Evolutionary conservation across 2,113 vertebrate species (phyloP).

Genomic region (Sorex fumeus): DNA sequence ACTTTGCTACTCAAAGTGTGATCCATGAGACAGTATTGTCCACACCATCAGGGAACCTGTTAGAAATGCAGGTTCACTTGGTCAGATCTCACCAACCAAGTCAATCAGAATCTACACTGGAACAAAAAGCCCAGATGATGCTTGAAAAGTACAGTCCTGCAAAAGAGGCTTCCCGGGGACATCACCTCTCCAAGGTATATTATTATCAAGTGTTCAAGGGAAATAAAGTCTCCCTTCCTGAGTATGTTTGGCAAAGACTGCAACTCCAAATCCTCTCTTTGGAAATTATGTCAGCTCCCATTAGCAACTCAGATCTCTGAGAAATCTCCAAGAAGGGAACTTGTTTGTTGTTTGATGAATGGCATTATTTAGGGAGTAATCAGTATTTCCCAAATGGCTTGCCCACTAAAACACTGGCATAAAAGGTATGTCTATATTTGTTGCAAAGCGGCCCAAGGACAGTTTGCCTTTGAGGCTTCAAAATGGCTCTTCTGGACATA

Average conservation of each 20-base stretch:
- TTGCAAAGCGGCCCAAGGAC: not conserved
- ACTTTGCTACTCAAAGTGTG: slow-evolving; percentile 31
- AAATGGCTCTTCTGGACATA: not conserved
- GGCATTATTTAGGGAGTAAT: not conserved
- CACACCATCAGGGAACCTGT: not conserved
- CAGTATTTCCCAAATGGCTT: not conserved
- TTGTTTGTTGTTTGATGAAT: not conserved
- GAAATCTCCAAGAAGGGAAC: not conserved
- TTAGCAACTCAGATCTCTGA: not conserved
- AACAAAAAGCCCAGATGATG: not conserved
- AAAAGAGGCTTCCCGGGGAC: not conserved
- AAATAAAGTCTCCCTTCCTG: not conserved
- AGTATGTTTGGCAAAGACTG: not conserved
- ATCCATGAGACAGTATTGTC: not conserved
- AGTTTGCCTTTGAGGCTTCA: not conserved
- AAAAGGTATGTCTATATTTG: not conserved
- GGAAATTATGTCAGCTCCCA: not conserved
- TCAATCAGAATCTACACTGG: not conserved
- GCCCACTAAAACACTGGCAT: not conserved
- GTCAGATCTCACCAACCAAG: not conserved
- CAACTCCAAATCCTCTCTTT: not conserved
- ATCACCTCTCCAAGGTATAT: not conserved
- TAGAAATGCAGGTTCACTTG: not conserved
- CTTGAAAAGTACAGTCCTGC: not conserved
- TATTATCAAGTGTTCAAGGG: slow-evolving; percentile 16